A percentile compares a stretch with the other conserved stretches of the same genome.
Evolutionary conservation across 64 coral and sea anemone genomes (phyloP).

Genomic region (Acropora yongei): DNA sequence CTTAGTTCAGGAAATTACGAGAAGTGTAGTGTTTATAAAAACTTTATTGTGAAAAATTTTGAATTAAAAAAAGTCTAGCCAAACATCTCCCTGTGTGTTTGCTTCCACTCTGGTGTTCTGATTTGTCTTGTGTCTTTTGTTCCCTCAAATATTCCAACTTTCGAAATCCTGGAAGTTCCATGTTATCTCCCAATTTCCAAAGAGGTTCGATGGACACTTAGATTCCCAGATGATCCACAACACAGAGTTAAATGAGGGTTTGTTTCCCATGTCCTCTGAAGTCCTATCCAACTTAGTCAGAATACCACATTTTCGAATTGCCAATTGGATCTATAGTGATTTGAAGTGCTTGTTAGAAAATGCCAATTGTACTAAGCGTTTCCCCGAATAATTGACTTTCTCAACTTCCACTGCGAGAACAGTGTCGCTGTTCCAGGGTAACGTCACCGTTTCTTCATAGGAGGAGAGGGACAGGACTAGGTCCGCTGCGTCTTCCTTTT

Average conservation of each 20-base stretch:
- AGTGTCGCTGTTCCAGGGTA: conserved; percentile 1
- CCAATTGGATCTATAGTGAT: background rate
- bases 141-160: conserved; percentile 6
- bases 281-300: background rate
- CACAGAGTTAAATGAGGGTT: background rate
- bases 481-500: background rate
- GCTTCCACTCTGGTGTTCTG: conserved; percentile 15
- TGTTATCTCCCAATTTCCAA: background rate
- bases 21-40: too few relatives aligned
- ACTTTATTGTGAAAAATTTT: too few relatives aligned
- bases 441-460: background rate
- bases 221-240: background rate
- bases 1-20: too few relatives aligned
- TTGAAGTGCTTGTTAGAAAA: background rate
- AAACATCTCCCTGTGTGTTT: background rate
- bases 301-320: background rate
- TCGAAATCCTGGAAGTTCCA: background rate
- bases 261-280: background rate
- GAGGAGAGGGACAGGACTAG: background rate
- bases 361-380: background rate
- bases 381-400: background rate
- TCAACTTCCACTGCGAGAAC: background rate
- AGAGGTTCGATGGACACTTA: background rate
- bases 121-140: background rate
- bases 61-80: conserved; percentile 17